Percentiles rank a stretch among this genome's conserved stretches.
Evolutionary conservation across 2,797 vertebrate genomes (phyloP).

Genomic region (Oceanodroma leucorhoa): DNA sequence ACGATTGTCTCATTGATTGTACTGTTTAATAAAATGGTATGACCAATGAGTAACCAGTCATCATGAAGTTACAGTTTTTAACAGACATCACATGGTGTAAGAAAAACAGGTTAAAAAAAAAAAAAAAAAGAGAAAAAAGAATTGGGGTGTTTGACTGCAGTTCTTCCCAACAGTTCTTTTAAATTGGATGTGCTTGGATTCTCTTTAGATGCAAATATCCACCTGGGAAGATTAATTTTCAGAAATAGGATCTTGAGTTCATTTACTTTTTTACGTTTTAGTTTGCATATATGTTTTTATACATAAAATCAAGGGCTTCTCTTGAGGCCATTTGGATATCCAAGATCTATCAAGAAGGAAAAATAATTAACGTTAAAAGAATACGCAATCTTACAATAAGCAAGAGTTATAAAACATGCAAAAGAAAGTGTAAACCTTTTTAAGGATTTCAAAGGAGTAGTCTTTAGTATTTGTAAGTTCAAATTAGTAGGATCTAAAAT

Average conservation of each 20-base stretch:
- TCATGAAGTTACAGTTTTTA: background rate
- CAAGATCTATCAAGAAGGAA: background rate
- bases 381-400: background rate
- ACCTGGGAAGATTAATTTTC: background rate
- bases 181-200: background rate
- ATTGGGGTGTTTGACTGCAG: background rate
- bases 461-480: constrained; percentile 41
- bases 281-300: background rate
- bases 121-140: background rate
- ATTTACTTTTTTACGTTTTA: background rate
- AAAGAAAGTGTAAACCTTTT: background rate
- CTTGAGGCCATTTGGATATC: background rate
- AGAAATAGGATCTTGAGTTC: background rate
- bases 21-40: background rate
- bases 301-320: background rate
- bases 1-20: background rate
- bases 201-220: background rate
- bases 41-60: background rate
- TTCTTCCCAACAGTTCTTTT: background rate
- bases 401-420: background rate
- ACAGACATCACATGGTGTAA: background rate
- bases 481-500: constrained; percentile 43
- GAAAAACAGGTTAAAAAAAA: background rate
- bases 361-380: constrained; percentile 1
- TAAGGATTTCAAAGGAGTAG: constrained; percentile 16